Evolutionary conservation across 1,140 invertebrate species (phyloP).

Genomic region (Neuroterus valhalla): DNA sequence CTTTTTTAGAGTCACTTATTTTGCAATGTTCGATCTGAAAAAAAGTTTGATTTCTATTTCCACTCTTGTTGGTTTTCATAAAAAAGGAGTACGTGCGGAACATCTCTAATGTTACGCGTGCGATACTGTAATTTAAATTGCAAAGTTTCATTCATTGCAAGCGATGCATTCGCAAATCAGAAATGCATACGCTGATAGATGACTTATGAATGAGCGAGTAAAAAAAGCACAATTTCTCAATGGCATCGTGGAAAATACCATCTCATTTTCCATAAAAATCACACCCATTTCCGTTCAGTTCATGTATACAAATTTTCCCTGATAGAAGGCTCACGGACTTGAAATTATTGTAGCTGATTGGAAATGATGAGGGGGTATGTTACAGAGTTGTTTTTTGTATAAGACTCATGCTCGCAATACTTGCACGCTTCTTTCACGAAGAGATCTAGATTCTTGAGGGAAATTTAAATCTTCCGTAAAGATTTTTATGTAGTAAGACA

Average conservation of each 20-base stretch:
- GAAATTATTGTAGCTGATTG: slow-evolving; percentile 1
- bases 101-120: neutral
- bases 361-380: neutral
- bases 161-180: neutral
- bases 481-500: too few relatives aligned
- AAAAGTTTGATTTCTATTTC: too few relatives aligned
- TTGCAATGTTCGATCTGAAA: too few relatives aligned
- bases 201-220: slow-evolving; percentile 2
- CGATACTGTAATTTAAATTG: slow-evolving; percentile 34
- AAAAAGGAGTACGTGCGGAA: neutral
- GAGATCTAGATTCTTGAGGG: too few relatives aligned
- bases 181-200: slow-evolving; percentile 12
- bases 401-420: neutral
- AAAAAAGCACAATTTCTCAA: neutral
- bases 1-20: too few relatives aligned
- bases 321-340: neutral
- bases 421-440: neutral
- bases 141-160: slow-evolving; percentile 30
- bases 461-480: too few relatives aligned
- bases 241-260: neutral
- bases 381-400: neutral
- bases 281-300: neutral
- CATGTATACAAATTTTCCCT: neutral
- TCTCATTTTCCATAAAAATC: neutral
- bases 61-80: neutral